phyloP scores from a whole-genome alignment of 1,140 invertebrate species.

The Bombus waltoni region DNA sequence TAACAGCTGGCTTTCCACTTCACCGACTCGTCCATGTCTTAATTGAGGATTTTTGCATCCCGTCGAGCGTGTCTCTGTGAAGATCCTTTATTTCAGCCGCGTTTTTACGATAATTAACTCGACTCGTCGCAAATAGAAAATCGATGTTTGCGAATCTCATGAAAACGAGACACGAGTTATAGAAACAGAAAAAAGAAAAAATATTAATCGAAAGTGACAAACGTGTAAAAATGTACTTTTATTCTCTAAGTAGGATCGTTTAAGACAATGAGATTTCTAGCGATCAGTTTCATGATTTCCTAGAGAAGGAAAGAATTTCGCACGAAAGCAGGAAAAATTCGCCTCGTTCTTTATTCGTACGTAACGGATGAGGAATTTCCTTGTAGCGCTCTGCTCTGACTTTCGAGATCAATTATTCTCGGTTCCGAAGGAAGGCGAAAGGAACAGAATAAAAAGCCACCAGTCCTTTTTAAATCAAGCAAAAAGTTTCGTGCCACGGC shows the following conservation, averaged over 20 bases:
- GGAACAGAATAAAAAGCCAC: not conserved
- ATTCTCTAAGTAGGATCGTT: not conserved
- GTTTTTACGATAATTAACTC: not conserved
- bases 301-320: not conserved
- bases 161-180: not conserved
- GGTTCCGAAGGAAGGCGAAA: not conserved
- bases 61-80: not conserved
- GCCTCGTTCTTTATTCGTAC: not conserved
- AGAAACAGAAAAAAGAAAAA: too few species aligned
- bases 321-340: not conserved
- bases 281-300: not conserved
- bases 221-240: too few species aligned
- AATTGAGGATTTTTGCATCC: slow-evolving; percentile 2
- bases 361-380: not conserved
- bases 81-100: not conserved
- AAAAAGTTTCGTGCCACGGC: slow-evolving; percentile 10
- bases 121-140: not conserved
- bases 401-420: slow-evolving; percentile 12
- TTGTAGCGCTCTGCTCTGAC: not conserved
- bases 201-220: not conserved
- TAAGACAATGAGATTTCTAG: not conserved
- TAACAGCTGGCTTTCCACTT: not conserved
- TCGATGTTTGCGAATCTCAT: not conserved
- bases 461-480: not conserved
- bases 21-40: not conserved